Conservation (phyloP, 2,888 invertebrate species). For the Scaptomyza polygonia region DNA sequence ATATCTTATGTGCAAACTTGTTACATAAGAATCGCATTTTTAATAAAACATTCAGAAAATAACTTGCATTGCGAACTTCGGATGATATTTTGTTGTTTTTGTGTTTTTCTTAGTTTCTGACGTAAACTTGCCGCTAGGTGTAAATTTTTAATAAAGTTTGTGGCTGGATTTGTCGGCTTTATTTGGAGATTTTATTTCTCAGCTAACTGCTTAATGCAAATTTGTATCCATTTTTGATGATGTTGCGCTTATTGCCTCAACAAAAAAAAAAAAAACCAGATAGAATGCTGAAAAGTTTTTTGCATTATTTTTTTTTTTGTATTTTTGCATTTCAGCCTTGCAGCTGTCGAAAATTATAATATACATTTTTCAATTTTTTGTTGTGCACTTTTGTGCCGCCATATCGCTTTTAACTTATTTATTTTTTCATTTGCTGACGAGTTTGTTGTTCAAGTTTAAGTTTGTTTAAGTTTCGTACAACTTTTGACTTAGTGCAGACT, state of each 20-base stretch:
- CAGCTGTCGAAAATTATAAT: constrained; percentile 19
- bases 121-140: constrained; percentile 22
- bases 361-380: constrained; percentile 20
- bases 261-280: no score
- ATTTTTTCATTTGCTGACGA: constrained; percentile 4
- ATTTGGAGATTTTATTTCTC: constrained; percentile 3
- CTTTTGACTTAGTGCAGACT: constrained; percentile 1
- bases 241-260: constrained; percentile 4
- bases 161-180: constrained; percentile 14
- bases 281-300: constrained; percentile 5
- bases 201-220: constrained; percentile 23
- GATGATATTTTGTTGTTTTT: constrained; percentile 2
- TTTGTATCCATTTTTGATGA: constrained; percentile 26
- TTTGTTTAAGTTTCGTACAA: background rate
- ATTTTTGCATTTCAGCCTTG: background rate
- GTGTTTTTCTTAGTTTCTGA: constrained; percentile 6
- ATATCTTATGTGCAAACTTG: background rate
- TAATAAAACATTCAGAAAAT: background rate
- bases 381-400: background rate
- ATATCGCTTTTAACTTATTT: constrained; percentile 4
- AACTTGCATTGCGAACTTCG: background rate
- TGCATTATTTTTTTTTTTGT: background rate
- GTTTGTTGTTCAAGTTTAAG: constrained; percentile 11
- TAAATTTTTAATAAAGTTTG: constrained; percentile 42
- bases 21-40: constrained; percentile 19